Base-by-base conservation (phyloP, 2,888 invertebrate genomes). In the Geophilus truncorum region DNA sequence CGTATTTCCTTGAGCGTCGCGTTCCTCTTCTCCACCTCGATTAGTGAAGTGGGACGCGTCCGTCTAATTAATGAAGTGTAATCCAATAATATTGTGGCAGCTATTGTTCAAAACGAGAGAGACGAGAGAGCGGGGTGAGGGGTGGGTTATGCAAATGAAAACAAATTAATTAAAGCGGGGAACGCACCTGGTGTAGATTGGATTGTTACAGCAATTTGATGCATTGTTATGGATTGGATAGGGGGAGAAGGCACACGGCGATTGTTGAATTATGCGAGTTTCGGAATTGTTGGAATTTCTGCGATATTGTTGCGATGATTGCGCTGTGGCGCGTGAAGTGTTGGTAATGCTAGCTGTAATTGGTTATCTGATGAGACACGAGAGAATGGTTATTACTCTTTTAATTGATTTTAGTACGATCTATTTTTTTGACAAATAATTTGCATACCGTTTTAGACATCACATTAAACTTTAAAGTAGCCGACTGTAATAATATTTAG, bases 31-130 rank as follows among this genome's bases (percentile, higher is more conserved):
- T 57, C 57, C 18, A 18, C 57, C 57, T 57, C 57, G 57, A 57
- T 57, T 18, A 57, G 57, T 5, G 4, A 7, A 57, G 57, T 57
- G 57, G 57, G 57, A 57, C 23, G 57, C 57, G 57, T 57, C 57
- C 57, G 57, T 57, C 57, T 57, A 57, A 57, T 57, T 57, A 57
- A 57, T 57, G 57, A 57, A 57, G 57, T 57, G 57, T 57, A 57
- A 57, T 57, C 57, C 57, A 57, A 57, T 57, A 57, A 57, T 57
- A 57, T 57, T 57, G 57, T 57, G 57, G 7, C 10, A 57, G 57
- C 57, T 57, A 57, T 57, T 57, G 57, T 57, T 57, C 57, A 57
- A 57, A 57, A 57, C 18, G 51, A 51, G 51, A 36, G 51, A 57
- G 57, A 57, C 57, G 57, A 21, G 21, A 57, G 23, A 57, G n/a